Percentiles rank a stretch among this genome's conserved stretches.
phyloP scores from a whole-genome alignment of 2,888 invertebrate genomes.

The Watsonalla cultraria region DNA sequence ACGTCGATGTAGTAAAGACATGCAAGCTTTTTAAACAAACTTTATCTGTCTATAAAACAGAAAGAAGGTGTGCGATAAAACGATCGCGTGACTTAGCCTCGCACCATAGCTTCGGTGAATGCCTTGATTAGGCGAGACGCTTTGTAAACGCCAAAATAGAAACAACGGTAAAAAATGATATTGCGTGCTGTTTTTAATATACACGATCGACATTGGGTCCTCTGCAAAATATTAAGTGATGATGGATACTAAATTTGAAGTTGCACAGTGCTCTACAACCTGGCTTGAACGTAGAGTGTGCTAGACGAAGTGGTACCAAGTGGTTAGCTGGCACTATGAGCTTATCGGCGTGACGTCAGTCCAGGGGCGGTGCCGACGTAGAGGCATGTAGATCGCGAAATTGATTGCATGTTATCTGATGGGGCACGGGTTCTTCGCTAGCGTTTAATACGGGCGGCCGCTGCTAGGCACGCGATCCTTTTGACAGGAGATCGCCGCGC shows the following conservation, averaged over 20 bases:
- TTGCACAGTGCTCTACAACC: constrained; percentile 15
- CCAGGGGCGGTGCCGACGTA: constrained; percentile 71
- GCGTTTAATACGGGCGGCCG: constrained; percentile 74
- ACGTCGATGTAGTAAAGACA: constrained; percentile 66
- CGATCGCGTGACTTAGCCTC: constrained; percentile 70
- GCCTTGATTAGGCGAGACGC: constrained; percentile 62
- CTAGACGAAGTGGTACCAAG: constrained; percentile 60
- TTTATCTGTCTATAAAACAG: constrained; percentile 72
- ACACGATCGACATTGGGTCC: neutral
- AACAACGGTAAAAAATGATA: constrained; percentile 20
- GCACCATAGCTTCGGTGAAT: constrained; percentile 58
- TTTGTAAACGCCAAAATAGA: constrained; percentile 35
- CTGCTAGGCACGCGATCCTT: constrained; percentile 70
- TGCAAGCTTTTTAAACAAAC: constrained; percentile 74
- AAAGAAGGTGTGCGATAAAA: constrained; percentile 75
- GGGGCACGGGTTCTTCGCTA: constrained; percentile 75
- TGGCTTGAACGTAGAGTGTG: constrained; percentile 32
- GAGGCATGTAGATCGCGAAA: constrained; percentile 77
- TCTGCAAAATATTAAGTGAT: neutral
- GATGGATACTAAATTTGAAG: neutral
- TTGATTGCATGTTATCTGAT: constrained; percentile 78
- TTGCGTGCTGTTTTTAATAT: neutral
- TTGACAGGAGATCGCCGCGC: constrained; percentile 70
- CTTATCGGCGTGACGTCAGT: constrained; percentile 73
- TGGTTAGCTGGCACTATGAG: constrained; percentile 66